Conservation (phyloP, 2,113 vertebrate species). For the Pyxicephalus adspersus region DNA sequence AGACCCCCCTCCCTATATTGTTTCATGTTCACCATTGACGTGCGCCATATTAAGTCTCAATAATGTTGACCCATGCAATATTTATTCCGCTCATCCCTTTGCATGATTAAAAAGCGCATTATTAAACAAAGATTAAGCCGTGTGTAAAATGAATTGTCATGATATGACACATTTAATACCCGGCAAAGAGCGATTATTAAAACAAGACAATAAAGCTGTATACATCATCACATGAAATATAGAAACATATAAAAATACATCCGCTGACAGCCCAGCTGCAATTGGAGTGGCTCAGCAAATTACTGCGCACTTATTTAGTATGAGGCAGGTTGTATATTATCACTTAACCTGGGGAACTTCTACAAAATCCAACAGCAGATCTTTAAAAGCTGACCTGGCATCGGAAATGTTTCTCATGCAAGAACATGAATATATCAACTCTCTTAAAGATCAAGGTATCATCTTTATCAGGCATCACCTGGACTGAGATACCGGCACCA, state of each 20-base stretch:
- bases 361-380: too few species aligned
- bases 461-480: too few species aligned
- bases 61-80: slow-evolving; percentile 19
- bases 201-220: slow-evolving; percentile 33
- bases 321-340: background rate
- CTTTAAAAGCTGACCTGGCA: too few species aligned
- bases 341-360: background rate
- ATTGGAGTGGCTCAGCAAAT: background rate
- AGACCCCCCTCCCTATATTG: background rate
- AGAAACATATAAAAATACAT: background rate
- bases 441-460: too few species aligned
- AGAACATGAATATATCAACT: too few species aligned
- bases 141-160: slow-evolving; percentile 35
- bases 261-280: background rate
- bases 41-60: slow-evolving; percentile 26
- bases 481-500: too few species aligned
- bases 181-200: slow-evolving; percentile 34
- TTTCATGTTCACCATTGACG: slow-evolving; percentile 23
- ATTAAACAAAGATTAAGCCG: slow-evolving; percentile 28
- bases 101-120: slow-evolving; percentile 31
- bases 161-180: slow-evolving; percentile 43
- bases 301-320: slow-evolving; percentile 6
- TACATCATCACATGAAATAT: slow-evolving; percentile 28
- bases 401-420: too few species aligned
- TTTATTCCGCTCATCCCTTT: slow-evolving; percentile 17